A percentile compares a stretch with the other conserved stretches of the same genome.
Conservation (phyloP, 2,797 vertebrate genomes). For the Lemur catta region DNA sequence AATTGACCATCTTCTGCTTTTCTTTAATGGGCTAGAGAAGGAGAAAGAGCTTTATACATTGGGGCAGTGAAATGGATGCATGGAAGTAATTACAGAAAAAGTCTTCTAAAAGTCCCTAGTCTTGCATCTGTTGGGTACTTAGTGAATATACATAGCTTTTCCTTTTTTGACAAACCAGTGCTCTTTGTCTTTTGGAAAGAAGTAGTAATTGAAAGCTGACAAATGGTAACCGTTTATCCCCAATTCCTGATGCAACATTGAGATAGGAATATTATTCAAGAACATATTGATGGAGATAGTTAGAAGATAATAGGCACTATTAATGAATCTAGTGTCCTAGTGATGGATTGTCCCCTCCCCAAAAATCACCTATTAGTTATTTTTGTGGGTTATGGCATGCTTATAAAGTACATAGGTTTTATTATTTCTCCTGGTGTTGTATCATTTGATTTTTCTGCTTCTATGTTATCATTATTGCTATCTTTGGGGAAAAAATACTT, state of each 20-base stretch:
- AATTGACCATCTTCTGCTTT: not conserved
- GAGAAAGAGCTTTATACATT: not conserved
- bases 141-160: not conserved
- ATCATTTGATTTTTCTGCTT: not conserved
- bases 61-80: not conserved
- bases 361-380: not conserved
- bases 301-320: not conserved
- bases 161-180: not conserved
- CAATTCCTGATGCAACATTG: not conserved
- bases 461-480: not conserved
- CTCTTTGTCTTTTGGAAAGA: not conserved
- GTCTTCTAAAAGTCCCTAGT: not conserved
- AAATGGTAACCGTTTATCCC: not conserved
- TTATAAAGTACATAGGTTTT: not conserved
- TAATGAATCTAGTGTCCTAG: not conserved
- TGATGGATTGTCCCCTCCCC: not conserved
- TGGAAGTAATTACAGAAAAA: not conserved
- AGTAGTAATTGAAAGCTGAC: not conserved
- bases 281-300: not conserved
- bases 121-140: not conserved
- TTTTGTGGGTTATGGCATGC: not conserved
- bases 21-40: not conserved
- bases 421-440: not conserved
- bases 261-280: not conserved
- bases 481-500: not conserved